Evolutionary conservation across 2,888 invertebrate species (phyloP).

Genomic region (Heliconius hortense): DNA sequence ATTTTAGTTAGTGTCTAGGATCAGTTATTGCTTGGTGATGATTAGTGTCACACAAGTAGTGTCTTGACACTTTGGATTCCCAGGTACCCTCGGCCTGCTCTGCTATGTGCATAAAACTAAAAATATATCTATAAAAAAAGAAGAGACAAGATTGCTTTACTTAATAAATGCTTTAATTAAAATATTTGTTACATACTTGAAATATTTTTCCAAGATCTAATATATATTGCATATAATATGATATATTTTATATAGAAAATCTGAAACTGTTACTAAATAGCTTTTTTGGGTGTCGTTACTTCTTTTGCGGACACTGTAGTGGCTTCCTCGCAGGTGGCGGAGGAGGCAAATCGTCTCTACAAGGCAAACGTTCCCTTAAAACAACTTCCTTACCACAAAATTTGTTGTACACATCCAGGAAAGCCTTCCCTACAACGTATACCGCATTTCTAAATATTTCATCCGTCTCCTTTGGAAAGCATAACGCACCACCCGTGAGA

Average conservation of each 20-base stretch:
- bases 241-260: not conserved
- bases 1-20: too few species aligned
- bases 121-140: not conserved
- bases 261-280: not conserved
- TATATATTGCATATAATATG: not conserved
- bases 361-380: constrained; percentile 53
- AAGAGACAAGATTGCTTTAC: too few species aligned
- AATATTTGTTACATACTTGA: not conserved
- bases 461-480: constrained; percentile 66
- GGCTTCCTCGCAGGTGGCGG: constrained; percentile 35
- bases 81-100: too few species aligned
- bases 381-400: constrained; percentile 46
- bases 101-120: not conserved
- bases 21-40: too few species aligned
- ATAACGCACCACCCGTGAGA: constrained; percentile 54
- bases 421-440: constrained; percentile 45
- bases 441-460: constrained; percentile 50
- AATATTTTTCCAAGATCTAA: too few species aligned
- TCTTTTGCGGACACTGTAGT: constrained; percentile 46
- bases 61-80: too few species aligned
- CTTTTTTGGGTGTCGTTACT: constrained; percentile 12
- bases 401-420: constrained; percentile 48
- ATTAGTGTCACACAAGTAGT: too few species aligned
- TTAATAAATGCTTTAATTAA: not conserved
- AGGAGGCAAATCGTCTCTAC: constrained; percentile 53